Conservation (phyloP, 2,888 invertebrate genomes). For the Platerodrilus igneus region DNA sequence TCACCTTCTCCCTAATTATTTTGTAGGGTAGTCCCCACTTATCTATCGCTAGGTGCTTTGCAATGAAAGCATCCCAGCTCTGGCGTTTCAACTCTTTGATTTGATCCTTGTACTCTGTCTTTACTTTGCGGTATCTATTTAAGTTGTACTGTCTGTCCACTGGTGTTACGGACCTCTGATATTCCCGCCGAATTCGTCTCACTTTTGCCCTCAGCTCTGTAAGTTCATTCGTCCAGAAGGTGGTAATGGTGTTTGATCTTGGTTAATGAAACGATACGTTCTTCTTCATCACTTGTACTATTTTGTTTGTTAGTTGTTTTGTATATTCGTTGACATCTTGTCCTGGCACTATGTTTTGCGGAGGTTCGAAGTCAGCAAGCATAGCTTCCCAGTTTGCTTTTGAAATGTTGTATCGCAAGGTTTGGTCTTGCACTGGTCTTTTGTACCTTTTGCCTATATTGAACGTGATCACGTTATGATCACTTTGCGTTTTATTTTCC, state of each 20-base stretch:
- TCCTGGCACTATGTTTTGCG: not conserved
- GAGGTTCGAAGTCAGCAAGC: not conserved
- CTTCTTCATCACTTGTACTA: not conserved
- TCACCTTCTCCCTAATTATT: conserved; percentile 5
- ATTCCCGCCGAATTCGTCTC: too few species aligned
- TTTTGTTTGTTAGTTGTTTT: not conserved
- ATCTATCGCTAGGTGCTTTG: not conserved
- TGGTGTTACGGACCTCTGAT: too few species aligned
- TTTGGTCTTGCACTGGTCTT: too few species aligned
- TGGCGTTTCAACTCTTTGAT: too few species aligned
- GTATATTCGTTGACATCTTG: not conserved
- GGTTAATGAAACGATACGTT: not conserved
- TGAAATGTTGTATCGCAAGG: conserved; percentile 5
- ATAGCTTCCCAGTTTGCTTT: conserved; percentile 8
- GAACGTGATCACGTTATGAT: too few species aligned
- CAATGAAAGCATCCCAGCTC: not conserved
- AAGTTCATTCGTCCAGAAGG: not conserved
- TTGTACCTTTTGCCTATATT: too few species aligned
- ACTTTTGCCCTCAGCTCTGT: too few species aligned
- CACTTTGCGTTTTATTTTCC: too few species aligned
- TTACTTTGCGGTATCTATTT: too few species aligned
- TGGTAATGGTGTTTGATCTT: not conserved
- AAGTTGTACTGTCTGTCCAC: too few species aligned
- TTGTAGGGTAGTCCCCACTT: conserved; percentile 9
- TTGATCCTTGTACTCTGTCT: too few species aligned